These are phyloP conservation scores for Myotis planiceps DNA, from an alignment of 2,797 vertebrate species.

Conservation along the genomic window DNA sequence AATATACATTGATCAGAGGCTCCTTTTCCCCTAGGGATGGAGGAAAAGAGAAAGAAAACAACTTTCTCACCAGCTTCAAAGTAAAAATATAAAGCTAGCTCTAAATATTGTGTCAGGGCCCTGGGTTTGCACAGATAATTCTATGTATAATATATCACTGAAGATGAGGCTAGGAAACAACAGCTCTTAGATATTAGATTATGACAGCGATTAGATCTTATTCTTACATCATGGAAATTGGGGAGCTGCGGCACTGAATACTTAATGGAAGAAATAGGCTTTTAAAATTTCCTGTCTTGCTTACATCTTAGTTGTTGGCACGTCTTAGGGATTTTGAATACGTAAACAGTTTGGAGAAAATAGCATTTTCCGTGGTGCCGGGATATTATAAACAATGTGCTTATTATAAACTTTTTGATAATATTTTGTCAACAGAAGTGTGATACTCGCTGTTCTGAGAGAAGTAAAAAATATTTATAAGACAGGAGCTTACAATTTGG, in stretches of 20 bases:
- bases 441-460: not conserved
- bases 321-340: not conserved
- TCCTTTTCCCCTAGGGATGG: not conserved
- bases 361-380: not conserved
- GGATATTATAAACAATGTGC: conserved; percentile 29
- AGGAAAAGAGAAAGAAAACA: not conserved
- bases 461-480: not conserved
- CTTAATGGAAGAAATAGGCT: conserved; percentile 37
- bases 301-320: conserved; percentile 8
- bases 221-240: conserved; percentile 59
- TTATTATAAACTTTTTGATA: conserved; percentile 49
- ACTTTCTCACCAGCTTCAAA: conserved; percentile 55
- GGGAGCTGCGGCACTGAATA: conserved; percentile 27
- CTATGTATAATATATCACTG: conserved; percentile 13
- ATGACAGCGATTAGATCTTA: conserved; percentile 56
- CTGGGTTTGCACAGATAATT: conserved; percentile 43
- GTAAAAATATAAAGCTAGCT: not conserved
- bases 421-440: conserved; percentile 41
- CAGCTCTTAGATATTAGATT: conserved; percentile 51
- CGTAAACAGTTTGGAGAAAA: not conserved
- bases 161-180: not conserved
- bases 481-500: not conserved
- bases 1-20: not conserved
- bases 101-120: not conserved
- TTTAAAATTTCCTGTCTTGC: not conserved